phyloP scores from a whole-genome alignment of 2,113 vertebrate species.

The Clinocottus analis region DNA sequence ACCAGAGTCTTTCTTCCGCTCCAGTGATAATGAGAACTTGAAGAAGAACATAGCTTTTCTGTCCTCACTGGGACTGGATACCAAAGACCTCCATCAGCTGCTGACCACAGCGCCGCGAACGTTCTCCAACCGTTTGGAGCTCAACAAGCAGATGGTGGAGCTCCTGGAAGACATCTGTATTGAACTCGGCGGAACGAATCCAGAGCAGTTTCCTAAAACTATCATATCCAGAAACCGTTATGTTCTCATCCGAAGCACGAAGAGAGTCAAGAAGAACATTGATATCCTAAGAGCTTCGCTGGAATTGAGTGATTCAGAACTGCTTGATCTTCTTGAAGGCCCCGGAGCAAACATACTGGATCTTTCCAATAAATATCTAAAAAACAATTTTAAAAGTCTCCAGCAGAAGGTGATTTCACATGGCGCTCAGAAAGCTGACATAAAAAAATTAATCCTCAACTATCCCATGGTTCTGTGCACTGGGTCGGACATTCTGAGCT shows the following conservation, averaged over 20 bases:
- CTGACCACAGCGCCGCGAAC: slow-evolving; percentile 82
- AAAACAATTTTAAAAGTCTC: slow-evolving; percentile 77
- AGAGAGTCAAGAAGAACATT: slow-evolving; percentile 80
- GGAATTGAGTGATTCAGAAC: slow-evolving; percentile 70
- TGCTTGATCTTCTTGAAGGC: slow-evolving; percentile 80
- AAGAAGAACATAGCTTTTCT: slow-evolving; percentile 85
- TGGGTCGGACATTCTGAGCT: slow-evolving; percentile 74
- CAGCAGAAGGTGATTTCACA: slow-evolving; percentile 74
- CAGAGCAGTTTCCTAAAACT: slow-evolving; percentile 76
- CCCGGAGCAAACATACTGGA: slow-evolving; percentile 80
- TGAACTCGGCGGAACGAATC: slow-evolving; percentile 73
- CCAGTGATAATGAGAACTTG: slow-evolving; percentile 81
- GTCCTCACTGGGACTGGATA: slow-evolving; percentile 79
- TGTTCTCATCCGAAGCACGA: slow-evolving; percentile 85
- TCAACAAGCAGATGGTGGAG: slow-evolving; percentile 84
- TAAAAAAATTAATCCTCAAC: slow-evolving; percentile 73
- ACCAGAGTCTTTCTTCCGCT: slow-evolving; percentile 87
- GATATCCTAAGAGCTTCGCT: slow-evolving; percentile 77
- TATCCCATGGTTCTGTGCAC: slow-evolving; percentile 78
- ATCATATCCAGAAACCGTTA: slow-evolving; percentile 85
- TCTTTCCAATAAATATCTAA: slow-evolving; percentile 80
- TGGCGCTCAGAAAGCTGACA: slow-evolving; percentile 69
- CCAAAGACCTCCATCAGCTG: slow-evolving; percentile 79
- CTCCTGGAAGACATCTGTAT: slow-evolving; percentile 75
- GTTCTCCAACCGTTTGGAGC: slow-evolving; percentile 85